These are phyloP conservation scores for Pycnomerus fuliginosus DNA, from an alignment of 2,888 invertebrate species.

Conservation along the genomic window DNA sequence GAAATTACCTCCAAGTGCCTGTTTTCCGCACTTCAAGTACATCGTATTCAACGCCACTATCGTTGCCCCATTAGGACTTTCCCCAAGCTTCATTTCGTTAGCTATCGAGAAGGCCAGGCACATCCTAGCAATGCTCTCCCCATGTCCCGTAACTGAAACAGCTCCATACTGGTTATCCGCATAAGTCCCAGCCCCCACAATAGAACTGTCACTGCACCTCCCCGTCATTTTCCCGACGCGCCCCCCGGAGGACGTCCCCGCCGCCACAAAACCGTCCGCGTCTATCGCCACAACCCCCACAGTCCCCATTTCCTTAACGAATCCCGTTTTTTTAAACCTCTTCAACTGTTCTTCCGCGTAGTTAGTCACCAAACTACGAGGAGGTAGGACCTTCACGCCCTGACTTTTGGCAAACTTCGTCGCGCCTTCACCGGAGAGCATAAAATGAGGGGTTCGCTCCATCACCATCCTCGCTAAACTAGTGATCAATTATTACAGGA, in stretches of 20 bases:
- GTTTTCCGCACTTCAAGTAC: too few relatives aligned
- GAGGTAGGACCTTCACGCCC: constrained; percentile 21
- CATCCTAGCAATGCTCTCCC: constrained; percentile 59
- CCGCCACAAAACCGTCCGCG: constrained; percentile 55
- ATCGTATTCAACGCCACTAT: too few relatives aligned
- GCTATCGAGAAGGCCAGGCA: constrained; percentile 57
- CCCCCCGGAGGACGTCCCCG: constrained; percentile 63
- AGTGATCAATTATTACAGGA: neutral
- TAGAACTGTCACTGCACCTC: constrained; percentile 56
- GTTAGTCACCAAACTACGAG: constrained; percentile 28
- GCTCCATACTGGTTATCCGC: constrained; percentile 54
- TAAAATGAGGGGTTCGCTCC: constrained; percentile 57
- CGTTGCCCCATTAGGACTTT: constrained; percentile 50
- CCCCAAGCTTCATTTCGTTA: constrained; percentile 44
- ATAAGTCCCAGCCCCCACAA: constrained; percentile 54
- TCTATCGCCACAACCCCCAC: constrained; percentile 65
- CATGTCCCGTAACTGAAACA: constrained; percentile 41
- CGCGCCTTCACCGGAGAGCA: constrained; percentile 59
- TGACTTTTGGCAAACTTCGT: constrained; percentile 53
- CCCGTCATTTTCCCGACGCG: constrained; percentile 57
- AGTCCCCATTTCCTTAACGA: constrained; percentile 49
- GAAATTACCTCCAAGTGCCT: too few relatives aligned
- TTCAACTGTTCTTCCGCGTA: constrained; percentile 47
- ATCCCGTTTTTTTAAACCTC: constrained; percentile 59
- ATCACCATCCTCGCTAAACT: constrained; percentile 58